Evolutionary conservation across 2,888 invertebrate genomes (phyloP).

Genomic region (Sisyra nigra): DNA sequence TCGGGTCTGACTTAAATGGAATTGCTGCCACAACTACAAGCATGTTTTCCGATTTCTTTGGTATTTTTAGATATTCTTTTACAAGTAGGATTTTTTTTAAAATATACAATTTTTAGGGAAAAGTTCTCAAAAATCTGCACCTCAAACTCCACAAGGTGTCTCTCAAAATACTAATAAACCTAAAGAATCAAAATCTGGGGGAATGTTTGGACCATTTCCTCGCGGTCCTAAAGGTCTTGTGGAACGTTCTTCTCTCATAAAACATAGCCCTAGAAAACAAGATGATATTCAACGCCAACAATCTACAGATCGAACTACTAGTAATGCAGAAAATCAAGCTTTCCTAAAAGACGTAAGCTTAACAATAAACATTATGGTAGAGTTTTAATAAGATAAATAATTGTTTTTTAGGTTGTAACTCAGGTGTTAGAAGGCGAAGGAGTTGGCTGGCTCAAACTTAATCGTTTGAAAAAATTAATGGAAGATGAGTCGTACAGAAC

Average conservation of each 20-base stretch:
- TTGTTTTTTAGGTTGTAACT: slow-evolving; percentile 45
- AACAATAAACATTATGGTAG: not conserved
- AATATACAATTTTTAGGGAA: slow-evolving; percentile 3
- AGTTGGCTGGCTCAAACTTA: slow-evolving; percentile 91
- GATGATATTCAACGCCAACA: slow-evolving; percentile 52
- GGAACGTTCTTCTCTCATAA: slow-evolving; percentile 78
- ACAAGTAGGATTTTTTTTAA: not conserved
- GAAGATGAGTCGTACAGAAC: slow-evolving; percentile 97
- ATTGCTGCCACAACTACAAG: slow-evolving; percentile 83
- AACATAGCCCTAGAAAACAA: slow-evolving; percentile 54
- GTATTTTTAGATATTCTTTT: slow-evolving; percentile 35
- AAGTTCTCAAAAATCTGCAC: slow-evolving; percentile 13
- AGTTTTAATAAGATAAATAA: not conserved
- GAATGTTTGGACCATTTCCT: slow-evolving; percentile 59
- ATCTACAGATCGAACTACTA: slow-evolving; percentile 52
- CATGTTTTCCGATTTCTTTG: slow-evolving; percentile 90
- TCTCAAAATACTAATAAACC: slow-evolving; percentile 28
- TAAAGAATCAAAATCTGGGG: slow-evolving; percentile 29
- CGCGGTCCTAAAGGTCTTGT: slow-evolving; percentile 69
- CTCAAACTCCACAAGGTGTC: slow-evolving; percentile 16
- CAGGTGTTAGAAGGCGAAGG: slow-evolving; percentile 84
- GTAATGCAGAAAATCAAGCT: slow-evolving; percentile 80
- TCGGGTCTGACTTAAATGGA: slow-evolving; percentile 85
- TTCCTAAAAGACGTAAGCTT: slow-evolving; percentile 73
- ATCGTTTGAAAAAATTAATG: slow-evolving; percentile 86